Evolutionary conservation across 2,797 vertebrate genomes (phyloP).

Genomic region (Urophycis tenuis): DNA sequence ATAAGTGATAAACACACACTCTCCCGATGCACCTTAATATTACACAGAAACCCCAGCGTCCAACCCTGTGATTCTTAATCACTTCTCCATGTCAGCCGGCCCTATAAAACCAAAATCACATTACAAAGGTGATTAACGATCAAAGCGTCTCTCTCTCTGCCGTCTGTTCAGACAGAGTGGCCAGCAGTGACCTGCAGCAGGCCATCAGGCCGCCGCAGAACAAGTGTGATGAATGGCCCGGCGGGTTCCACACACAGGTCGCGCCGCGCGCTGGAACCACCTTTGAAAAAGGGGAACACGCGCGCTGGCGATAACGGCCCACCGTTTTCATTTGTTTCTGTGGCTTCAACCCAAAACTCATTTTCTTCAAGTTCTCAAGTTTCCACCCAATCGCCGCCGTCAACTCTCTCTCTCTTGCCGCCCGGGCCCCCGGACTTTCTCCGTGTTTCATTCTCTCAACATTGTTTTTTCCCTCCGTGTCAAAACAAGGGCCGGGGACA

Average conservation of each 20-base stretch:
- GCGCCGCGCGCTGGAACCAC: not conserved
- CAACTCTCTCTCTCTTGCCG: not conserved
- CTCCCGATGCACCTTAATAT: too few species aligned
- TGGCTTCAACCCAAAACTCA: not conserved
- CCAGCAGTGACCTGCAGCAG: not conserved
- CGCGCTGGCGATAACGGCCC: not conserved
- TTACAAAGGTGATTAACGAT: too few species aligned
- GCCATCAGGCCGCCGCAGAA: not conserved
- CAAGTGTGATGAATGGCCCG: not conserved
- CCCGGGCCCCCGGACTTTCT: not conserved
- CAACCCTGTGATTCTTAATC: too few species aligned
- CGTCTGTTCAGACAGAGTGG: not conserved
- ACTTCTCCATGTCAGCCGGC: too few species aligned
- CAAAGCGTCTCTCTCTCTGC: too few species aligned
- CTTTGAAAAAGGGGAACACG: too few species aligned
- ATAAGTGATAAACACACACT: too few species aligned
- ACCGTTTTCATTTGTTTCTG: not conserved
- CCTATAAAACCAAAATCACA: too few species aligned
- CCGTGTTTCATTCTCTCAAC: not conserved
- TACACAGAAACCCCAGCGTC: too few species aligned
- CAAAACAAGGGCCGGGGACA: not conserved
- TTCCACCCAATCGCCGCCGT: not conserved
- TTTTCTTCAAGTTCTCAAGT: not conserved
- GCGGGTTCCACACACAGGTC: not conserved
- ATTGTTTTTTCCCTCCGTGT: not conserved